Evolutionary conservation across 2,797 vertebrate genomes (phyloP).

Genomic region (Clarias pachynema): DNA sequence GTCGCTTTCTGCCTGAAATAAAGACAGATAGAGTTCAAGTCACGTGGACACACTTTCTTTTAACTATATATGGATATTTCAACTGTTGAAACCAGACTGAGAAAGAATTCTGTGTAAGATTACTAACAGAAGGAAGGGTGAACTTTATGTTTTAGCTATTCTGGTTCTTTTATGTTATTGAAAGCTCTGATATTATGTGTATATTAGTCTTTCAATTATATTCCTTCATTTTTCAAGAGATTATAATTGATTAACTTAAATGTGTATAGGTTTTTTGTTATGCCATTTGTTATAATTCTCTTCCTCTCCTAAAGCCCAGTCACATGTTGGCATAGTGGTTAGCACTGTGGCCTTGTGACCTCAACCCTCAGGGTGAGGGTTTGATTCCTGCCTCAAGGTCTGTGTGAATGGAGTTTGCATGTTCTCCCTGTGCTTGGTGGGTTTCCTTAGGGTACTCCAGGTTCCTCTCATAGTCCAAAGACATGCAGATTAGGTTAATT

Average conservation of each 20-base stretch:
- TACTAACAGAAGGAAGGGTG: neutral
- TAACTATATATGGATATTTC: constrained; percentile 9
- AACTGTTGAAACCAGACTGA: neutral
- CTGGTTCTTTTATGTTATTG: neutral
- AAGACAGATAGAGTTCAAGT: neutral
- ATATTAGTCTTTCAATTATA: neutral
- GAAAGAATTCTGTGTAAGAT: neutral
- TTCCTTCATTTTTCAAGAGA: neutral
- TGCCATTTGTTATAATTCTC: neutral
- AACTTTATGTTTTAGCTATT: neutral
- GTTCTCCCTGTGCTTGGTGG: too few species aligned
- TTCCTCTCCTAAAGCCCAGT: neutral
- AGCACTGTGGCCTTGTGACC: too few species aligned
- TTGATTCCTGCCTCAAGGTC: too few species aligned
- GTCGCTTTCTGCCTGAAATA: neutral
- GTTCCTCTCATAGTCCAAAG: too few species aligned
- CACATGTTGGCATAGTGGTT: neutral
- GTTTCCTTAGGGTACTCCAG: too few species aligned
- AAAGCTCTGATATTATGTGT: neutral
- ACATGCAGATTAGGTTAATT: too few species aligned
- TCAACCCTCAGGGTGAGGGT: too few species aligned
- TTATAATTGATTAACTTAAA: neutral
- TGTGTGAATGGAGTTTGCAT: too few species aligned
- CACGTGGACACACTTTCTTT: neutral
- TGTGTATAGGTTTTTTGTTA: neutral